Base-by-base conservation (phyloP, 2,888 invertebrate species). In the Eilema griseolum region DNA sequence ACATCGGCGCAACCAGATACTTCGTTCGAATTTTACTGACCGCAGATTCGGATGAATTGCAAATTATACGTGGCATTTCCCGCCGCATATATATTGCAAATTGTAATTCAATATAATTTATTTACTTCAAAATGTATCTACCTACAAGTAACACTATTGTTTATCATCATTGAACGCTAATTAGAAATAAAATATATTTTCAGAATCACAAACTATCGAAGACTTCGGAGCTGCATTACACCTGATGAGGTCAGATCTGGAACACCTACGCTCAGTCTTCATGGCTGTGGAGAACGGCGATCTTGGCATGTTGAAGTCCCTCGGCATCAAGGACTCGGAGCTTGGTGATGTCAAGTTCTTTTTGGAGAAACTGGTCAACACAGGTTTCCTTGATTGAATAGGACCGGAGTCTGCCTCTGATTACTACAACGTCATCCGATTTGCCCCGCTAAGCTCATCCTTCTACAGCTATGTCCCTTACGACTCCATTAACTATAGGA, bases 241-340 rank as follows among this genome's bases (percentile, higher is more conserved):
- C 87, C 94, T 98, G 90, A 97, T 97, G 97, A 96, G 98, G 79
- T 97, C 98, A 10, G 99, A 99, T 89, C 94, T 99, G 89, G 99
- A 99, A 89, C 99, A 99, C 89, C 96, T 99, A 75, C 97, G 99
- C 90, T 98, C 98, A 2, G 98, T 99, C 41, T 98, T 99, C 94
- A 98, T 98, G 97, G 99, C 99, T 14, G 98, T 99, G 46, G 99
- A 99, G 92, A 98, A 98, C 90, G 99, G 99, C 20, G 99, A 99
- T 91, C 96, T 99, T 75, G 98, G 98, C 73, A 98, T 98, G 98
- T 96, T 99, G 73, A 98, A 98, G 89, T 98, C 98, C 16, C 96
- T 99, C 76, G 99, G 99, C 81, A 99, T 99, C 93, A 98, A 99
- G 94, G 99, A 99, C 92, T 98, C 98, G 0, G 99, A 99, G 90